These are phyloP conservation scores for Amphiprion ocellaris DNA, from an alignment of 2,113 vertebrate species.

Conservation along the genomic window DNA sequence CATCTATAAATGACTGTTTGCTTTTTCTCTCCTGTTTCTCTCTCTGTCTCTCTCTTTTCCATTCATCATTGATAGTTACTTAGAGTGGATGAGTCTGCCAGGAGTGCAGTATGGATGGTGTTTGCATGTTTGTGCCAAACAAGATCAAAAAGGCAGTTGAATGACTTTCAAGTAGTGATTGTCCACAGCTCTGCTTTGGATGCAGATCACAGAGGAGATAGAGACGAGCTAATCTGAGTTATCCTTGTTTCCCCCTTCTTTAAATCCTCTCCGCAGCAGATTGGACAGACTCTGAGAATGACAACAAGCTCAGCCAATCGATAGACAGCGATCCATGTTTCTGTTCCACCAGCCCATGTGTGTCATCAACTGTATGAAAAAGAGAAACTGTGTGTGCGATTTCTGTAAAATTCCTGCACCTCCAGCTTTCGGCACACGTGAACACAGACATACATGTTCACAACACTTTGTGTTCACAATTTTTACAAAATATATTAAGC, in stretches of 20 bases:
- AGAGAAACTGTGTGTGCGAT: neutral
- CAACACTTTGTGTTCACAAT: neutral
- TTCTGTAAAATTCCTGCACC: neutral
- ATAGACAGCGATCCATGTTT: constrained; percentile 55
- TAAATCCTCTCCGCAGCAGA: constrained; percentile 55
- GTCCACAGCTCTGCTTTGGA: constrained; percentile 68
- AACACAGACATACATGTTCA: neutral
- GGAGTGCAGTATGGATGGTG: constrained; percentile 53
- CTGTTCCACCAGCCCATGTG: constrained; percentile 18
- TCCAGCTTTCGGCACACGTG: constrained; percentile 3
- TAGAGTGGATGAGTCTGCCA: constrained; percentile 52
- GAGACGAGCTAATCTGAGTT: constrained; percentile 64
- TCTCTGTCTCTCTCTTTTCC: neutral
- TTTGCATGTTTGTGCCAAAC: constrained; percentile 63
- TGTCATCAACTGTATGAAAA: constrained; percentile 28
- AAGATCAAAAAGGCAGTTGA: constrained; percentile 70
- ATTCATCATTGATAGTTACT: constrained; percentile 49
- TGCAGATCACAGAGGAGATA: constrained; percentile 73
- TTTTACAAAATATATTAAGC: neutral
- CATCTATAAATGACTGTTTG: constrained; percentile 25
- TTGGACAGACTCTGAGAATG: constrained; percentile 61
- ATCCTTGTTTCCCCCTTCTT: constrained; percentile 55
- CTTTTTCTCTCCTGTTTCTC: neutral
- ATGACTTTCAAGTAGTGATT: constrained; percentile 69
- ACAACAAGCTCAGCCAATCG: constrained; percentile 68